Base-by-base conservation (phyloP, 2,888 invertebrate genomes). In the Erannis defoliaria region DNA sequence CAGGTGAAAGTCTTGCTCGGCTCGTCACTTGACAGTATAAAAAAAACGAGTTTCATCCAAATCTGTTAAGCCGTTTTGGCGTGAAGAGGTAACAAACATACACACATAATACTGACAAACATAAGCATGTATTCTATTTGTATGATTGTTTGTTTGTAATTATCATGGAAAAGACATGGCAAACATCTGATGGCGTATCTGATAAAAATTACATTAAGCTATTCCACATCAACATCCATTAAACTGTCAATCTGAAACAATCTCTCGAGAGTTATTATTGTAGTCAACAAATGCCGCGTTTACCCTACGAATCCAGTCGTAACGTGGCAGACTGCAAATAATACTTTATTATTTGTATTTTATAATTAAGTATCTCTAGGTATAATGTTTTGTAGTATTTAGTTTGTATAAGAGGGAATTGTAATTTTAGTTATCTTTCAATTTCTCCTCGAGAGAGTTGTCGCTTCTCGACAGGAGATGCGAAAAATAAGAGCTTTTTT, bases 371-470 rank as follows among this genome's bases (percentile, higher is more conserved):
- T 50, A 49, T 58, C 57, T 56, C 46, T 31, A 58, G 42, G 54
- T 60, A 68, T 66, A 66, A 59, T 14, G 26, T 43, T 23, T 51
- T 19, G 26, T 64, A 46, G 19, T 62, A 62, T 57, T 66, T 64
- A 56, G 37, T 56, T 59, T 45, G 50, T 45, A 18, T n/a, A 12
- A 38, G 14, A 40, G 49, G 49, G 12, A 62, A 56, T 29, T 1
- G 38, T 26, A n/a, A 23, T 6, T 49, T 53, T 14, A 57, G 61
- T 48, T 38, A 48, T 38, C 29, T 12, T 18, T 10, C 0, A 2
- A 31, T 40, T 35, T 37, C 40, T 43, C 50, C 16, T 14, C 35
- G 23, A n/a, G 46, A 48, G 37, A 31, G 23, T 19, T 33, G 26
- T 35, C 10, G 18, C 9, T 48, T 9, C 26, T 29, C 10, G 19